phyloP scores from a whole-genome alignment of 2,797 vertebrate species.

The Thunnus albacares region DNA sequence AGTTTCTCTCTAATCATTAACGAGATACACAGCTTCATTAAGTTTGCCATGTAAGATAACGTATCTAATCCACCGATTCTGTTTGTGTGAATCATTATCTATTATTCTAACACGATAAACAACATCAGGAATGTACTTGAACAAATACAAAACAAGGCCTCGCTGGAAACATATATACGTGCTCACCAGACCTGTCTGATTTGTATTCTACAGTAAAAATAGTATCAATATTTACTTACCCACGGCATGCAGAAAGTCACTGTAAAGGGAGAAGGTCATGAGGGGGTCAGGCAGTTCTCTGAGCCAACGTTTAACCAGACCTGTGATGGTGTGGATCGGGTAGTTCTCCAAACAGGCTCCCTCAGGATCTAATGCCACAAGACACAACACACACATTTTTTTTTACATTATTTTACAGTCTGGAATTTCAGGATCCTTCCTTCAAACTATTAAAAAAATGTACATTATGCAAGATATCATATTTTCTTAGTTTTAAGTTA shows the following conservation, averaged over 20 bases:
- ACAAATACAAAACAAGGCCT: neutral
- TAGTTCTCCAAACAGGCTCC: slow-evolving; percentile 90
- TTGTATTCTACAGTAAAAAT: neutral
- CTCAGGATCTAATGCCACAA: slow-evolving; percentile 85
- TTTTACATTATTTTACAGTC: neutral
- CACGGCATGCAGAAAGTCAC: slow-evolving; percentile 92
- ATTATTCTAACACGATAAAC: neutral
- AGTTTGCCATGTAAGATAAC: neutral
- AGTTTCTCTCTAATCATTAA: neutral
- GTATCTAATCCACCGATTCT: neutral
- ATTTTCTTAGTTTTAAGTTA: neutral
- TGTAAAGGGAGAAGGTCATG: slow-evolving; percentile 95
- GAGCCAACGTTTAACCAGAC: slow-evolving; percentile 96
- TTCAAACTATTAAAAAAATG: too few species aligned
- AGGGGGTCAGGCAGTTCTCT: slow-evolving; percentile 95
- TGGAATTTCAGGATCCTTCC: too few species aligned
- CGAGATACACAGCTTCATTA: neutral
- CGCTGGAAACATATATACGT: neutral
- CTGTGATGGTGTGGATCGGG: slow-evolving; percentile 95
- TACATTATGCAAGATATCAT: neutral
- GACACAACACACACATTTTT: slow-evolving; percentile 22
- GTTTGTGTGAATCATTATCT: neutral
- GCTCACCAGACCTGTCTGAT: neutral
- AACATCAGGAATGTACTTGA: neutral
- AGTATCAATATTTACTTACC: slow-evolving; percentile 83